Percentiles rank a stretch among this genome's conserved stretches.
These are phyloP conservation scores for Oceanites oceanicus DNA, from an alignment of 2,113 vertebrate genomes.

Conservation along the genomic window DNA sequence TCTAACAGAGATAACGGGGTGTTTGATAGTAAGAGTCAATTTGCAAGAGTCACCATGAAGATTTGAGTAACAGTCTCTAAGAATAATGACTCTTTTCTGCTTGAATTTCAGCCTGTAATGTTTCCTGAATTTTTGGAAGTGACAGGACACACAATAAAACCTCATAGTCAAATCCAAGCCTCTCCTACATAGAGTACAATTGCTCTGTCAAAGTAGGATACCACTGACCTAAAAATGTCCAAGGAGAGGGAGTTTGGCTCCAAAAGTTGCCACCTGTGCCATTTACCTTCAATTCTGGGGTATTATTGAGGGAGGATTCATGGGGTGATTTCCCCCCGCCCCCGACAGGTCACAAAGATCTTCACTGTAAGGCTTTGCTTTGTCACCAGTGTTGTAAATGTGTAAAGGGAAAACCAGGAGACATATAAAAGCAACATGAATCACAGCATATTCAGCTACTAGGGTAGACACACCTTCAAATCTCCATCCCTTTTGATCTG, in stretches of 20 bases:
- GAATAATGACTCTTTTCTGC: constrained; percentile 41
- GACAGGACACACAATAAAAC: background rate
- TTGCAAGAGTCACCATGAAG: constrained; percentile 33
- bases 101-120: constrained; percentile 22
- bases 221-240: background rate
- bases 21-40: constrained; percentile 47
- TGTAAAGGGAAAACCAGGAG: background rate
- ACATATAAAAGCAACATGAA: background rate
- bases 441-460: background rate
- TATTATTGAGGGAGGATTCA: background rate
- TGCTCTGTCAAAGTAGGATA: background rate
- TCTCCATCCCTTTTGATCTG: background rate
- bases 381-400: background rate
- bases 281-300: background rate
- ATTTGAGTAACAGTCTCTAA: constrained; percentile 4
- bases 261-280: background rate
- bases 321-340: background rate
- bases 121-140: background rate
- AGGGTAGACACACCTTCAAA: background rate
- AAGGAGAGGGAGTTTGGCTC: background rate
- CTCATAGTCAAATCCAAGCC: background rate
- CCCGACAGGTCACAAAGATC: background rate
- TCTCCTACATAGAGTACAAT: background rate
- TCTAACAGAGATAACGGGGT: background rate
- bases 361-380: background rate